Base-by-base conservation (phyloP, 2,113 vertebrate genomes). In the Phrynosoma blainvillii region DNA sequence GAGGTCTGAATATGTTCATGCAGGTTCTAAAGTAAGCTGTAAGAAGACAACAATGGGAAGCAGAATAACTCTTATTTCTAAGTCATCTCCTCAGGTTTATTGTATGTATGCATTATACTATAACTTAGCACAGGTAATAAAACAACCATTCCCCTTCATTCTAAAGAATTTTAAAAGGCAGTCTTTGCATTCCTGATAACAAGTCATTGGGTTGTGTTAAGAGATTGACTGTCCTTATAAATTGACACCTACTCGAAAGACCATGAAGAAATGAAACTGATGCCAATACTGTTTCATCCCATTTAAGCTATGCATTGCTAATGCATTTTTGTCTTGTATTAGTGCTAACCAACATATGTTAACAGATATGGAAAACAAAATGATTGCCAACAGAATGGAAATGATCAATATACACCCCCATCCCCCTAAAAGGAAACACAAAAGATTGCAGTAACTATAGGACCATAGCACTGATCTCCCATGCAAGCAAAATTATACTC, bases 141-240 rank as follows among this genome's bases (percentile, higher is more conserved):
- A 32, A 87, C 74, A 79, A 42, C 13, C 25, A 2, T 68, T 47
- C 23, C 27, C n/a, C 2, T 65, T 65, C 79, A 16, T 36, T 81
- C 86, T 42, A n/a, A 27, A 79, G 12, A 54, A 30, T n/a, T 79
- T 66, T 25, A 70, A 42, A n/a, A 52, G 75, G 82, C 68, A 91
- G 88, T 23, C 70, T 21, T 82, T 7, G 0, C 23, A 81, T 42
- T 88, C 11, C 87, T 79, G 90, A 83, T 91, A 91, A 90, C 79
- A 86, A 92, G 70, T 27, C 78, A 27, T 76, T 89, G 16, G 56
- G 0, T 18, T 66, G 56, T 73, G 78, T 87, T n/a, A 21, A 30
- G 14, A 84, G 71, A 89, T 81, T 89, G 91, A 42, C 70, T 62
- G 54, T n/a, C 14, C 3, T 0, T 2, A 5, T 40, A 87, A 70